Percentiles rank a stretch among this genome's conserved stretches.
Evolutionary conservation across 2,888 invertebrate genomes (phyloP).

Genomic region (Tanaodytes sp.): DNA sequence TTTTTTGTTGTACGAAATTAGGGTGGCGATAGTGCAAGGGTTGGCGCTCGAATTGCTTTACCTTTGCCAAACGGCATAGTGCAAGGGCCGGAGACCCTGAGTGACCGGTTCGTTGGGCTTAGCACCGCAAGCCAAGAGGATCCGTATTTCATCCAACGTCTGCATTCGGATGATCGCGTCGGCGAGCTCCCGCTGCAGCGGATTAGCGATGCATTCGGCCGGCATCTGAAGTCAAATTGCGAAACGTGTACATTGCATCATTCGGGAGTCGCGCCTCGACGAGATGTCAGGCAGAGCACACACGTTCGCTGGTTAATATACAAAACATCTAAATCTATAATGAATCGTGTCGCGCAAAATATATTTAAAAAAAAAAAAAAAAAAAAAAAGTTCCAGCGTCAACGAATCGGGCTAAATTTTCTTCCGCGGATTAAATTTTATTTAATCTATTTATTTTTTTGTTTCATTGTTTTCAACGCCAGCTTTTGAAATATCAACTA

Average conservation of each 20-base stretch:
- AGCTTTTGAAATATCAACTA: no score
- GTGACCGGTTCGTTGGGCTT: constrained; percentile 87
- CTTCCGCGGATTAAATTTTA: background rate
- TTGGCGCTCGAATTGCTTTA: constrained; percentile 36
- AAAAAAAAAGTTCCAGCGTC: background rate
- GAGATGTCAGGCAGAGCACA: no score
- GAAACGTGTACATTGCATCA: constrained; percentile 53
- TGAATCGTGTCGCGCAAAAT: background rate
- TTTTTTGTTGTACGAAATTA: no score
- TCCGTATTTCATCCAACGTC: constrained; percentile 88
- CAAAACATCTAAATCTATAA: constrained; percentile 24
- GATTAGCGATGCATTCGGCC: constrained; percentile 82
- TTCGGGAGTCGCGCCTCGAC: constrained; percentile 32
- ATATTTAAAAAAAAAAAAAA: background rate
- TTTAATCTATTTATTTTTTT: no score
- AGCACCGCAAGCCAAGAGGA: constrained; percentile 89
- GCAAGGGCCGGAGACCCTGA: constrained; percentile 89
- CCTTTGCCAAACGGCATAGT: constrained; percentile 91
- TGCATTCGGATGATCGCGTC: constrained; percentile 93
- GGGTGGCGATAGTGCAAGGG: no score
- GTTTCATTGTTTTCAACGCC: no score
- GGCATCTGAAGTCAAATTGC: constrained; percentile 76
- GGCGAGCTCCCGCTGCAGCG: constrained; percentile 87
- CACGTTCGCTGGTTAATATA: constrained; percentile 25
- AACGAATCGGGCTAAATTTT: no score